phyloP scores from a whole-genome alignment of 2,888 invertebrate genomes.

The Mayetiola destructor region DNA sequence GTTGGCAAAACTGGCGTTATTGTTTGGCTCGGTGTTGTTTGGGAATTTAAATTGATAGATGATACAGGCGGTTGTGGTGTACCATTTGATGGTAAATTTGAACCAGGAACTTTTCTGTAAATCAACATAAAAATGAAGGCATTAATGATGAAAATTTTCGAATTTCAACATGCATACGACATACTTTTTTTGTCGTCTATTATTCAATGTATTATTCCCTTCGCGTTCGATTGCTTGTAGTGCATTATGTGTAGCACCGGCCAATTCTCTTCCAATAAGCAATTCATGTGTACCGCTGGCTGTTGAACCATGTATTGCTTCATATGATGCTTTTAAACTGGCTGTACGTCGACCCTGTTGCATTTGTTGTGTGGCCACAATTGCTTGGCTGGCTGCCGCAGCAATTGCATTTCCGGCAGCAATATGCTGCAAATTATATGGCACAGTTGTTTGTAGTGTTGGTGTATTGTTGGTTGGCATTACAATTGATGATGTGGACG shows the following conservation, averaged over 20 bases:
- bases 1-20: constrained; percentile 4
- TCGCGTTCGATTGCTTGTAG: constrained; percentile 50
- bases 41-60: background rate
- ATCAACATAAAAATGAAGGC: background rate
- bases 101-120: constrained; percentile 3
- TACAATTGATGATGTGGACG: constrained; percentile 21
- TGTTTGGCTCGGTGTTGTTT: background rate
- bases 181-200: constrained; percentile 49
- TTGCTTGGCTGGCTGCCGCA: constrained; percentile 89
- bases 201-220: constrained; percentile 40
- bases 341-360: constrained; percentile 87
- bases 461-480: constrained; percentile 20
- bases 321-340: constrained; percentile 87
- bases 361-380: constrained; percentile 93
- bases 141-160: background rate
- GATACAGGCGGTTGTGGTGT: background rate
- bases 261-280: constrained; percentile 53
- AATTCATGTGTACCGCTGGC: constrained; percentile 47
- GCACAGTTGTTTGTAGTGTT: constrained; percentile 31
- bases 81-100: background rate
- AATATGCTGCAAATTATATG: constrained; percentile 63
- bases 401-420: constrained; percentile 84
- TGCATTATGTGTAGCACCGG: constrained; percentile 57
- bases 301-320: constrained; percentile 61
- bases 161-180: background rate